Base-by-base conservation (phyloP, 2,797 vertebrate species). In the Gallirallus australis region DNA sequence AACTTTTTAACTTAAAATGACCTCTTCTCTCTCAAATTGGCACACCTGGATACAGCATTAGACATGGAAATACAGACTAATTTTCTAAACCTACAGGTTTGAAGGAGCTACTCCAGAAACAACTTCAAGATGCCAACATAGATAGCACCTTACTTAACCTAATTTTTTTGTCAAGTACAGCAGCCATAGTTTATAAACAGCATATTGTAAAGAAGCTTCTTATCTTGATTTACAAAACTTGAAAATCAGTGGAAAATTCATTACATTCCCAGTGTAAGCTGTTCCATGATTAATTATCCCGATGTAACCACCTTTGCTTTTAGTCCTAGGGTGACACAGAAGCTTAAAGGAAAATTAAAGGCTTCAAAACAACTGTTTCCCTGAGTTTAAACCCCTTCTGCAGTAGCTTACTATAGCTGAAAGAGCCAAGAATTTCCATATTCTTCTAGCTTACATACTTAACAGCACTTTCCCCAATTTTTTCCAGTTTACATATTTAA, bases 161-260 rank as follows among this genome's bases (percentile, higher is more conserved):
- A 5, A 8, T 64, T 3, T 59, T 64, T 92, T 59, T 39, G 27
- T 73, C 37, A 78, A 73, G 73, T 61, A 77, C 21, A 86, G 47
- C 31, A 86, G n/a, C 27, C 35, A 39, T 15, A 54, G 50, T 17
- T 94, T 89, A 78, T n/a, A 75, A 91, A 59, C 5, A 87, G 28
- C 40, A 12, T 33, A 42, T 53, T 92, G 89, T 39, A 68, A 18
- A 86, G 52, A 76, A 82, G n/a, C 42, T 40, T 79, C 86, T 82
- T 82, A 92, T 30, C 83, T 81, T 81, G 48, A 91, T 91, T 93
- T 81, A 91, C 53, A 64, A 69, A 93, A 80, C 79, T 91, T 78
- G 61, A 10, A 91, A 82, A 71, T 13, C 50, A n/a, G 87, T 28
- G 45, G 71, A 92, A 93, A 96, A 90, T 59, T 82, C 71, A 82